Percentiles rank a stretch among this genome's conserved stretches.
These are phyloP conservation scores for Trachymyrmex cornetzi DNA, from an alignment of 1,140 invertebrate genomes.

Conservation along the genomic window DNA sequence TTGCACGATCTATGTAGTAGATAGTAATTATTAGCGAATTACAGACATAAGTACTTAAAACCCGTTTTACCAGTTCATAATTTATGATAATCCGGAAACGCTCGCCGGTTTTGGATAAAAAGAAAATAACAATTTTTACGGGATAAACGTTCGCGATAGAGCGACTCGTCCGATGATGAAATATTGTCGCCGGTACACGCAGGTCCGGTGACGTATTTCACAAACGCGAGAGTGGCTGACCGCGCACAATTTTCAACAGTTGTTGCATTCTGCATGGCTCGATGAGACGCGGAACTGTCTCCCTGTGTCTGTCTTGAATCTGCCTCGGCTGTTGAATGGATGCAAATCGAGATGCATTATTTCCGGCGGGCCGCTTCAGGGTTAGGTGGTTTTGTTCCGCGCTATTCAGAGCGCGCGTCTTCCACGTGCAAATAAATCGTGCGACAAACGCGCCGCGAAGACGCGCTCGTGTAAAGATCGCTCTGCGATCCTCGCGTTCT, in stretches of 20 bases:
- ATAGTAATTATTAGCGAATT: conserved; percentile 47
- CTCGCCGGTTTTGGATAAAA: conserved; percentile 40
- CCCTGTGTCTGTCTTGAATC: neutral
- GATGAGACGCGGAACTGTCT: conserved; percentile 13
- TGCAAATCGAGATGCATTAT: conserved; percentile 44
- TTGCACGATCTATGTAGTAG: conserved; percentile 24
- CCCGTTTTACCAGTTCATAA: conserved; percentile 40
- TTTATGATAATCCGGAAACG: conserved; percentile 38
- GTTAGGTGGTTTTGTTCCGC: neutral
- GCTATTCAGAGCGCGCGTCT: conserved; percentile 13
- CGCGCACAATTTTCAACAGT: conserved; percentile 31
- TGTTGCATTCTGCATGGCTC: neutral
- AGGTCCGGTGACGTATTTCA: neutral
- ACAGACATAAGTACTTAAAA: conserved; percentile 13
- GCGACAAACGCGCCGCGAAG: neutral
- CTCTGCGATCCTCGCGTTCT: neutral
- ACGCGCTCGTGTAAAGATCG: neutral
- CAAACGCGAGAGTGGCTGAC: neutral
- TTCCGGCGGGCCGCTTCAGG: conserved; percentile 5
- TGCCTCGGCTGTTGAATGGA: conserved; percentile 20
- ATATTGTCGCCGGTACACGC: conserved; percentile 13
- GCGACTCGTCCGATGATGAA: conserved; percentile 22
- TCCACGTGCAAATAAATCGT: conserved; percentile 66
- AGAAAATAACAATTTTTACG: conserved; percentile 4
- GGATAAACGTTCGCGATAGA: neutral